A percentile compares a stretch with the other conserved stretches of the same genome.
Evolutionary conservation across 2,113 vertebrate genomes (phyloP).

Genomic region (Perognathus longimembris): DNA sequence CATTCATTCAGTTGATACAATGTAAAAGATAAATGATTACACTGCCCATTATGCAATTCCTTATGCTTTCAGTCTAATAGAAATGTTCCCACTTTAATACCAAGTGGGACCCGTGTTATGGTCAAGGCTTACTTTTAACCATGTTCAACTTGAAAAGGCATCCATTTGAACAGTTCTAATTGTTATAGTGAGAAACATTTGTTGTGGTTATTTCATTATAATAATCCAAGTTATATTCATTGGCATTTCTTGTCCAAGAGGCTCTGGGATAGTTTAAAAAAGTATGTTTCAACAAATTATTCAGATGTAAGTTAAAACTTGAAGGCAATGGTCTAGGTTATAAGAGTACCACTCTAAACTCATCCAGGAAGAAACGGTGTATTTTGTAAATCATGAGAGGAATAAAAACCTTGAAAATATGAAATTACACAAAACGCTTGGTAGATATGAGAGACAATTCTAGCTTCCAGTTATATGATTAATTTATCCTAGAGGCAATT

Average conservation of each 20-base stretch:
- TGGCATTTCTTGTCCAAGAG: neutral
- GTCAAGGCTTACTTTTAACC: neutral
- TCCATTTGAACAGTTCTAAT: neutral
- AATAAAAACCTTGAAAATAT: constrained; percentile 3
- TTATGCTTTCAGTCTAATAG: neutral
- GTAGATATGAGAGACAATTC: constrained; percentile 23
- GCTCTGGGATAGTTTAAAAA: too few relatives aligned
- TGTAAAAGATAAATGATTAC: constrained; percentile 9
- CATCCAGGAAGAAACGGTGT: neutral
- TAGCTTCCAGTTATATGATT: constrained; percentile 22
- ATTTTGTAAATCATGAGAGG: neutral
- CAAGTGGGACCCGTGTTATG: neutral
- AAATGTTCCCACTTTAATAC: neutral
- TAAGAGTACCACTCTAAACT: too few relatives aligned
- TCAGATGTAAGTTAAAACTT: too few relatives aligned
- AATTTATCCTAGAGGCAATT: neutral
- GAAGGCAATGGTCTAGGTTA: too few relatives aligned
- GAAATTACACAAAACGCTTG: neutral
- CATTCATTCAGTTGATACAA: neutral
- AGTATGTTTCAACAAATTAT: too few relatives aligned
- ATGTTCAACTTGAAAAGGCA: neutral
- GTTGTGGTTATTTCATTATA: neutral
- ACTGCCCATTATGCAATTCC: neutral
- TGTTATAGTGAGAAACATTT: neutral
- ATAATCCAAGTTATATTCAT: neutral